Base-by-base conservation (phyloP, 2,888 invertebrate genomes). In the Lottia gigantea region DNA sequence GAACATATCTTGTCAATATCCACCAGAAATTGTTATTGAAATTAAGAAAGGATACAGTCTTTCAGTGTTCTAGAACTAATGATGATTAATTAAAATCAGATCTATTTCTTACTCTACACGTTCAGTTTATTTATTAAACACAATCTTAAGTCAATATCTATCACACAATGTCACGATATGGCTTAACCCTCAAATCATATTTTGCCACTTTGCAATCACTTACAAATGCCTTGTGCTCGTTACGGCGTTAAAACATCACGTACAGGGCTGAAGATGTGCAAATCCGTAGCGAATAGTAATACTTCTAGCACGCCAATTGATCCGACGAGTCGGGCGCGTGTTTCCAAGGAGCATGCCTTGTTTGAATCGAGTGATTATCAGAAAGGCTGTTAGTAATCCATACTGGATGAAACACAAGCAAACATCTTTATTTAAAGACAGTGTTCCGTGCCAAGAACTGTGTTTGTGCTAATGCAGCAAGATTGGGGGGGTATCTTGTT, bases 181-280 rank as follows among this genome's bases (percentile, higher is more conserved):
- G 55, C 19, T 55, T 55, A 55, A 55, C 55, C 55, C 55, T 11
- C 19, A 55, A 55, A 55, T 55, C 55, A 55, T 55, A 55, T 55
- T 55, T 55, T 55, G 55, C 55, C 55, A 55, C 55, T 55, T 55
- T 55, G 55, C 55, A 55, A 55, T 55, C 55, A 55, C 55, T 55
- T 55, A 55, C 55, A 55, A 55, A 55, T 55, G 55, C 19, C 55
- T 19, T 55, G 19, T 55, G 55, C 55, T 55, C 19, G 19, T 55
- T 55, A 55, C 55, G 55, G 55, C 55, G 55, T 23, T 23, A 55
- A 23, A 55, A 55, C 55, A 23, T 55, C 55, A 55, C 55, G 55
- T 55, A 23, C 55, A 23, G 23, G 55, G 55, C 55, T 55, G 19
- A 23, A 55, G 55, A 55, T 55, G 55, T 55, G 55, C 55, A 55